phyloP scores from a whole-genome alignment of 2,113 vertebrate species.

The Myrmecobius fasciatus region DNA sequence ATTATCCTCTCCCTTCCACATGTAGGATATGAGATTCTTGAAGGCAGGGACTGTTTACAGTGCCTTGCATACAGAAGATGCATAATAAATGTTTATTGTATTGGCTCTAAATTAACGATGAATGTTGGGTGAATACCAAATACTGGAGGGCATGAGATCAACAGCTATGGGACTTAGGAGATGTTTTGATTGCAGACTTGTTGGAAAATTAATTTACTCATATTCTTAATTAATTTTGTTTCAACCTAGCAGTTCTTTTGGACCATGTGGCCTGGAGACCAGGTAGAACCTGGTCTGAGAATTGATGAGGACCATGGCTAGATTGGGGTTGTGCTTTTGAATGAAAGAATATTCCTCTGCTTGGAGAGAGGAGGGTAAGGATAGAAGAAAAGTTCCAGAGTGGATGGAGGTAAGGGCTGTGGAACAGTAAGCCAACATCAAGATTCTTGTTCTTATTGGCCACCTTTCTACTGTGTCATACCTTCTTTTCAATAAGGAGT shows the following conservation, averaged over 20 bases:
- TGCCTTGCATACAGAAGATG: neutral
- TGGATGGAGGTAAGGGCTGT: too few species aligned
- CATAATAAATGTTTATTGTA: neutral
- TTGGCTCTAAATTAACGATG: neutral
- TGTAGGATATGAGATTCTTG: neutral
- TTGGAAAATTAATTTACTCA: neutral
- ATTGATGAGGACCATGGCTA: neutral
- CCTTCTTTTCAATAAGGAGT: too few species aligned
- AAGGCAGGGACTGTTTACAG: neutral
- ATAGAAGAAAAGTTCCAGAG: too few species aligned
- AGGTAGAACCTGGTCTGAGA: neutral
- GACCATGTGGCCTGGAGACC: too few species aligned
- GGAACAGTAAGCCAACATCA: too few species aligned
- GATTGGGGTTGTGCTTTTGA: neutral
- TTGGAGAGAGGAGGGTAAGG: too few species aligned
- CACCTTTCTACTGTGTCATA: too few species aligned
- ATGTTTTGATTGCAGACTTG: neutral
- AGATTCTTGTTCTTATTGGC: too few species aligned
- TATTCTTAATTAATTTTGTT: neutral
- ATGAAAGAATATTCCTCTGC: too few species aligned
- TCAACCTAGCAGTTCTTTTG: too few species aligned
- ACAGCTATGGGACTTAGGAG: neutral
- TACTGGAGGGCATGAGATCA: neutral
- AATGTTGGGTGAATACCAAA: neutral
- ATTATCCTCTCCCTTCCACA: neutral